Evolutionary conservation across 2,888 invertebrate species (phyloP).

Genomic region (Tinea trinotella): DNA sequence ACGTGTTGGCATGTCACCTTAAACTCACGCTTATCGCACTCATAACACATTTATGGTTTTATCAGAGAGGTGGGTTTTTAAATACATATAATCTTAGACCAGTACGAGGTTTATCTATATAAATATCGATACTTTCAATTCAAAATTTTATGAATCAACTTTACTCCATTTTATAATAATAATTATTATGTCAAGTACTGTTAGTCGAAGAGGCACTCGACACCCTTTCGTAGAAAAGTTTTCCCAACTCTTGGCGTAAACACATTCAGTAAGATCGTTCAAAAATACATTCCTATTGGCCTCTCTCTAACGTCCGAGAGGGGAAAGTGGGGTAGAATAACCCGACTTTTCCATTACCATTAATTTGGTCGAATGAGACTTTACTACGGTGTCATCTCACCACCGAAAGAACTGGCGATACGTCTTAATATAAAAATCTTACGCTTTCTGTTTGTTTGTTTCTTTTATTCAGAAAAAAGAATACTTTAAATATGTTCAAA

Average conservation of each 20-base stretch:
- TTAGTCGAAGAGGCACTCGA: not conserved
- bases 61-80: slow-evolving; percentile 7
- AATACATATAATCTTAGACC: slow-evolving; percentile 4
- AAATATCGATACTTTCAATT: not conserved
- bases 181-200: too few relatives aligned
- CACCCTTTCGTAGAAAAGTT: slow-evolving; percentile 16
- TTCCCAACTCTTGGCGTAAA: slow-evolving; percentile 16
- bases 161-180: too few relatives aligned
- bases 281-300: slow-evolving; percentile 16
- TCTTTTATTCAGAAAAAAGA: too few relatives aligned
- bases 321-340: slow-evolving; percentile 26
- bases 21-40: slow-evolving; percentile 5
- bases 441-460: slow-evolving; percentile 12
- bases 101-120: not conserved
- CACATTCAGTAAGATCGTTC: slow-evolving; percentile 18
- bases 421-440: slow-evolving; percentile 33
- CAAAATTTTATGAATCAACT: too few relatives aligned
- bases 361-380: slow-evolving; percentile 43
- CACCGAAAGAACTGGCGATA: slow-evolving; percentile 30
- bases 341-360: slow-evolving; percentile 54
- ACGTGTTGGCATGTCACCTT: slow-evolving; percentile 17
- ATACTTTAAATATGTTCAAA: too few relatives aligned
- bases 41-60: slow-evolving; percentile 1
- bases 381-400: slow-evolving; percentile 37
- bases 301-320: slow-evolving; percentile 18